phyloP scores from a whole-genome alignment of 2,888 invertebrate species.

The Monoplex corrugatus region DNA sequence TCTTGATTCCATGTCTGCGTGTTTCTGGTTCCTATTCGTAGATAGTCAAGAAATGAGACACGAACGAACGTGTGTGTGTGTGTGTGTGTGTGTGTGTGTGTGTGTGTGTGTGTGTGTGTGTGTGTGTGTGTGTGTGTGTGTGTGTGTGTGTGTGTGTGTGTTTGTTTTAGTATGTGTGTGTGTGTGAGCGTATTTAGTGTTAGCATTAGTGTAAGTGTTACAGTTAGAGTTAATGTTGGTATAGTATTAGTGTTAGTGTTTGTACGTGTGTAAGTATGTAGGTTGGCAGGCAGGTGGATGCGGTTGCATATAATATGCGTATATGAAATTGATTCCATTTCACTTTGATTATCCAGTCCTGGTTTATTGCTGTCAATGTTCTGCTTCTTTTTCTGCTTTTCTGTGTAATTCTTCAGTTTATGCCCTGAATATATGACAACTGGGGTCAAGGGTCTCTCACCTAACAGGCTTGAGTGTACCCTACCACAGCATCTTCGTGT shows the following conservation, averaged over 20 bases:
- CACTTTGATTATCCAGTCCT: no score
- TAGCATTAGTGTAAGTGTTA: not conserved
- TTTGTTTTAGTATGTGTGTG: not conserved
- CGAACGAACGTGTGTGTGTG: not conserved
- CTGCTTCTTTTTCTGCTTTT: no score
- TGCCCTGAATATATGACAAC: no score
- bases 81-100: slow-evolving; percentile 16
- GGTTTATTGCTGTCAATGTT: no score
- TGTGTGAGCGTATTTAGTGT: not conserved
- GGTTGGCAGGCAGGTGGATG: not conserved
- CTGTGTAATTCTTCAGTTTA: no score
- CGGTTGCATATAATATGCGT: not conserved
- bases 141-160: not conserved
- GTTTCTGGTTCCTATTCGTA: not conserved
- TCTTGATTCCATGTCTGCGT: not conserved
- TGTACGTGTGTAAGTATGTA: not conserved
- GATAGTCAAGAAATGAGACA: no score
- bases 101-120: slow-evolving; percentile 23
- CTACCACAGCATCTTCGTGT: no score
- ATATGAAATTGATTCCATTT: no score
- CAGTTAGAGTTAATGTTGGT: no score
- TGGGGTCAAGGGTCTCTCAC: no score
- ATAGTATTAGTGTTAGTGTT: no score
- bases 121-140: slow-evolving; percentile 24
- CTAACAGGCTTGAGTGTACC: no score